Evolutionary conservation across 2,113 vertebrate species (phyloP).

Genomic region (Scalopus aquaticus): DNA sequence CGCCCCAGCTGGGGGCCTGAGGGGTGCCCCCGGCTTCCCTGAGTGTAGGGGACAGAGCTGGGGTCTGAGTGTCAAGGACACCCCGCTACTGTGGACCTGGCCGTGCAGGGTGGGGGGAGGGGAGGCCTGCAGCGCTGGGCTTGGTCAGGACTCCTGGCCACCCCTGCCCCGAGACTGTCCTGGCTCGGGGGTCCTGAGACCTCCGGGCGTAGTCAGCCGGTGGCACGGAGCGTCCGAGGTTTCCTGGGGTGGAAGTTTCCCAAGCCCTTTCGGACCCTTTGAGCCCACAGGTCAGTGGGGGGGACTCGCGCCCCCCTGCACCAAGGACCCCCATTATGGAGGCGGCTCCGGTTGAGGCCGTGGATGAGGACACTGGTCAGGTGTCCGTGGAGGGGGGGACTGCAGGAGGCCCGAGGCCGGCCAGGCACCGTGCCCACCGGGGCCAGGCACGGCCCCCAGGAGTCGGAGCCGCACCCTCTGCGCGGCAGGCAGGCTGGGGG

Average conservation of each 20-base stretch:
- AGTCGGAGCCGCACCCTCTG: background rate
- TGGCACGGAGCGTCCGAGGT: background rate
- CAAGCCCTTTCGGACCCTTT: background rate
- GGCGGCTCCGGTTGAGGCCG: background rate
- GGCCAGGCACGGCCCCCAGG: background rate
- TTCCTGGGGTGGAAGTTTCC: background rate
- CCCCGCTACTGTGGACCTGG: background rate
- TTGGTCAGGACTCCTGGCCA: background rate
- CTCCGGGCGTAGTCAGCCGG: background rate
- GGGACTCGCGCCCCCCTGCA: accelerated
- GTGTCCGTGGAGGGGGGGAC: background rate
- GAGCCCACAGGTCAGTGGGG: background rate
- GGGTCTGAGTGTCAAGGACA: too few relatives aligned
- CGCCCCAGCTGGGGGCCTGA: accelerated
- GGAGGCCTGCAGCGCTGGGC: accelerated
- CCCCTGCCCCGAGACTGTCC: background rate
- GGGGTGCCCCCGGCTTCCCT: background rate
- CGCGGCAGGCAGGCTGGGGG: accelerated
- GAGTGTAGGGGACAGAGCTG: too few relatives aligned
- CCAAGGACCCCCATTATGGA: accelerated
- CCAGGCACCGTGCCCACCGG: background rate
- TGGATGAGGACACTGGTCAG: too few relatives aligned
- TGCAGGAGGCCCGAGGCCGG: background rate
- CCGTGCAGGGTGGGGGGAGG: background rate
- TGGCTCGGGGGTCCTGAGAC: background rate